These are phyloP conservation scores for Axea sp. DNA, from an alignment of 2,888 invertebrate genomes.

Conservation along the genomic window DNA sequence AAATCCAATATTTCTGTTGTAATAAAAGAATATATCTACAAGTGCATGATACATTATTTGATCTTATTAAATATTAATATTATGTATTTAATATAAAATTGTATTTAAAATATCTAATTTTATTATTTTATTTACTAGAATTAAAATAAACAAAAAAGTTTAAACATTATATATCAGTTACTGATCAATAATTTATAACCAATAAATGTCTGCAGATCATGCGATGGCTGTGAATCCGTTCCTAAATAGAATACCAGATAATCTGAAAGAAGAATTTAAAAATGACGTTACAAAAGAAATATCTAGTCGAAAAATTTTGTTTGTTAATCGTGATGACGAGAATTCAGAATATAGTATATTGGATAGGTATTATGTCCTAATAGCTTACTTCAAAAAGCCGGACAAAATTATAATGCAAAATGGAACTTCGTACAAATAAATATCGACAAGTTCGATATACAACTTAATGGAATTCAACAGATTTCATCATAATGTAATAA, in stretches of 20 bases:
- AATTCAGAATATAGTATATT: constrained; percentile 78
- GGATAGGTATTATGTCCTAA: constrained; percentile 73
- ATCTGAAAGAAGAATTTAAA: constrained; percentile 83
- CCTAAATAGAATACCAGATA: constrained; percentile 82
- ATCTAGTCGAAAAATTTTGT: constrained; percentile 79
- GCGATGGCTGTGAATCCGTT: constrained; percentile 87
- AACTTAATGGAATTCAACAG: too few relatives aligned
- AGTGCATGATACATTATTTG: too few relatives aligned
- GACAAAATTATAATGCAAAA: constrained; percentile 41
- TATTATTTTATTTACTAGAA: too few relatives aligned
- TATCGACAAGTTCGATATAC: too few relatives aligned
- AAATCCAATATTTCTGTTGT: too few relatives aligned
- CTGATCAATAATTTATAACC: too few relatives aligned
- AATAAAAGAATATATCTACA: too few relatives aligned
- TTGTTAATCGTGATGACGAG: constrained; percentile 78
- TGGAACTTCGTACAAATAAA: constrained; percentile 31
- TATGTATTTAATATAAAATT: too few relatives aligned
- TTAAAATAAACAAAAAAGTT: neutral
- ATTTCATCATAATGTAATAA: too few relatives aligned
- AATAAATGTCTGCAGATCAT: constrained; percentile 80
- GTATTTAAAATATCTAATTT: too few relatives aligned
- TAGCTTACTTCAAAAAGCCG: constrained; percentile 73
- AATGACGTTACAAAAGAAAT: constrained; percentile 82
- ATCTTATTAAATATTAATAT: too few relatives aligned
- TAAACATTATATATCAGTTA: too few relatives aligned